These are phyloP conservation scores for Micrasema longulum DNA, from an alignment of 1,140 invertebrate species.

Conservation along the genomic window DNA sequence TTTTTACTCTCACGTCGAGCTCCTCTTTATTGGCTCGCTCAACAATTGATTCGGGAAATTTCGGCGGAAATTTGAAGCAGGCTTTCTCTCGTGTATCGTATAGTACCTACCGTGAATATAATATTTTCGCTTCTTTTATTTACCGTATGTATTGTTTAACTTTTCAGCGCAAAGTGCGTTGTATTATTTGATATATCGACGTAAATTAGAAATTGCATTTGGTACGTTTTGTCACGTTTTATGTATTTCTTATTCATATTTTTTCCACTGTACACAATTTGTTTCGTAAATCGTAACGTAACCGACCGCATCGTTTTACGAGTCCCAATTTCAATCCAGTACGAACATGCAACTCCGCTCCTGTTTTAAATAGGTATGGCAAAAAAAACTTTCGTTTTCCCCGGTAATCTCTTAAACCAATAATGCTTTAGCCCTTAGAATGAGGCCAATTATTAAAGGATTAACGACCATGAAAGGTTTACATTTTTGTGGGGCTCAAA, in stretches of 20 bases:
- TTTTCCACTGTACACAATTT: too few species aligned
- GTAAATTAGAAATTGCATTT: too few species aligned
- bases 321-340: too few species aligned
- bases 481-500: constrained; percentile 6
- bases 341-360: neutral
- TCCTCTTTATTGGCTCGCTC: constrained; percentile 13
- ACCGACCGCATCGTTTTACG: too few species aligned
- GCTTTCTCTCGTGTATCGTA: constrained; percentile 17
- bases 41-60: constrained; percentile 19
- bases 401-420: neutral
- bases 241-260: too few species aligned
- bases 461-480: constrained; percentile 16
- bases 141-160: too few species aligned
- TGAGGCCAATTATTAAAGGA: constrained; percentile 14
- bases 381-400: neutral
- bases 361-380: neutral
- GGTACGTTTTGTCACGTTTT: too few species aligned
- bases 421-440: constrained; percentile 10
- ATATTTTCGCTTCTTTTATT: constrained; percentile 1
- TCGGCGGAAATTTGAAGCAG: constrained; percentile 19
- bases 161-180: too few species aligned
- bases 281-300: too few species aligned
- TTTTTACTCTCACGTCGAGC: constrained; percentile 8
- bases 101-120: neutral
- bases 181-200: too few species aligned